Evolutionary conservation across 2,888 invertebrate species (phyloP).

Genomic region (Bembecia ichneumoniformis): DNA sequence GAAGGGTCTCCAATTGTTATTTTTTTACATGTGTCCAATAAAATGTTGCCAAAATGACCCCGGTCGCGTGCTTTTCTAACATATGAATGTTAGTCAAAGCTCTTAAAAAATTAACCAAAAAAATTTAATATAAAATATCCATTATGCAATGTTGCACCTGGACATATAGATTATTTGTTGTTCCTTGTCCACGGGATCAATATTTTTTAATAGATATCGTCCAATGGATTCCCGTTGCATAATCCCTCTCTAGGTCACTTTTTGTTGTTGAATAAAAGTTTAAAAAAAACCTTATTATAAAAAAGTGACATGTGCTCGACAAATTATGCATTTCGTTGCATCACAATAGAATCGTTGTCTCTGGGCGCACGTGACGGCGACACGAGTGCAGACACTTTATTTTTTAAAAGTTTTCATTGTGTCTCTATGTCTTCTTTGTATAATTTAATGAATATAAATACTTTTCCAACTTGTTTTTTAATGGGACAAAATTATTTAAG

Average conservation of each 20-base stretch:
- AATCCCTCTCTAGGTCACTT: conserved; percentile 59
- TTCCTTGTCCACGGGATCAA: conserved; percentile 60
- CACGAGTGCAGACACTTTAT: conserved; percentile 45
- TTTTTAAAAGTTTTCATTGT: conserved; percentile 42
- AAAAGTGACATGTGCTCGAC: conserved; percentile 66
- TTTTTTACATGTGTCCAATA: too few species aligned
- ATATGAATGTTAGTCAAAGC: too few species aligned
- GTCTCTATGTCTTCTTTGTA: too few species aligned
- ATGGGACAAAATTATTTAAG: too few species aligned
- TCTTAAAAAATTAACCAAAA: too few species aligned
- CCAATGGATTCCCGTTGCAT: conserved; percentile 56
- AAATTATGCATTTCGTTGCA: conserved; percentile 67
- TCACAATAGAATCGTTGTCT: conserved; percentile 45
- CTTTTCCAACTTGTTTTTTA: too few species aligned
- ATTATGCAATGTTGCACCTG: conserved; percentile 58
- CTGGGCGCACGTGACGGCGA: conserved; percentile 17
- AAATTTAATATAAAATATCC: conserved; percentile 8
- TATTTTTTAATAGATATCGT: conserved; percentile 54
- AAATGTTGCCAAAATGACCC: not conserved
- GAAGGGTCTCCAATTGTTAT: too few species aligned
- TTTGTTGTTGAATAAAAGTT: conserved; percentile 24
- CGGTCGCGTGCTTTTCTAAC: too few species aligned
- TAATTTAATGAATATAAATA: too few species aligned
- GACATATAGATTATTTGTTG: conserved; percentile 41
- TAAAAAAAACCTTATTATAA: conserved; percentile 18